phyloP scores from a whole-genome alignment of 2,797 vertebrate species.

The Eidolon dupreanum region DNA sequence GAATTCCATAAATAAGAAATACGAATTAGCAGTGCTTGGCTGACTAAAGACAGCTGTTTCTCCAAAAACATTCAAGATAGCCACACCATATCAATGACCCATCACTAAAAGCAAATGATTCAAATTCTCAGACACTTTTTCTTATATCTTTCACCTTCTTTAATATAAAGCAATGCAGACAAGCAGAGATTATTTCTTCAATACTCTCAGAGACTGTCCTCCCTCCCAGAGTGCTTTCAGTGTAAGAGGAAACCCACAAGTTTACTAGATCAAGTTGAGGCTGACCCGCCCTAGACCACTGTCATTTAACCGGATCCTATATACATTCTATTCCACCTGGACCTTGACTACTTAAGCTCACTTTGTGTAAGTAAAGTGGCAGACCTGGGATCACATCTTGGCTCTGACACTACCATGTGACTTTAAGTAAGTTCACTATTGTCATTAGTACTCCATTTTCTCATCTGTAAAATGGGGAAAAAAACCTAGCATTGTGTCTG shows the following conservation, averaged over 20 bases:
- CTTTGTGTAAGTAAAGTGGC: not conserved
- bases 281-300: not conserved
- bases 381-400: not conserved
- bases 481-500: not conserved
- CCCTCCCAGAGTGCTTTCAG: rapidly evolving
- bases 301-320: not conserved
- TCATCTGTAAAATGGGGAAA: not conserved
- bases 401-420: not conserved
- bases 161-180: not conserved
- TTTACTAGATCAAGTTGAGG: not conserved
- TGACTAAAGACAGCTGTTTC: not conserved
- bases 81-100: not conserved
- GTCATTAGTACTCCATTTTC: not conserved
- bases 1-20: constrained; percentile 62
- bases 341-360: not conserved
- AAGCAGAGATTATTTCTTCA: not conserved
- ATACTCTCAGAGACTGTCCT: not conserved
- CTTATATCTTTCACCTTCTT: not conserved
- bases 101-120: not conserved
- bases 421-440: not conserved
- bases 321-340: not conserved
- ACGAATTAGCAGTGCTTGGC: not conserved
- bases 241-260: not conserved
- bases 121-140: not conserved
- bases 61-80: not conserved